phyloP scores from a whole-genome alignment of 2,797 vertebrate genomes.

The Enteromius thamalakanensis region DNA sequence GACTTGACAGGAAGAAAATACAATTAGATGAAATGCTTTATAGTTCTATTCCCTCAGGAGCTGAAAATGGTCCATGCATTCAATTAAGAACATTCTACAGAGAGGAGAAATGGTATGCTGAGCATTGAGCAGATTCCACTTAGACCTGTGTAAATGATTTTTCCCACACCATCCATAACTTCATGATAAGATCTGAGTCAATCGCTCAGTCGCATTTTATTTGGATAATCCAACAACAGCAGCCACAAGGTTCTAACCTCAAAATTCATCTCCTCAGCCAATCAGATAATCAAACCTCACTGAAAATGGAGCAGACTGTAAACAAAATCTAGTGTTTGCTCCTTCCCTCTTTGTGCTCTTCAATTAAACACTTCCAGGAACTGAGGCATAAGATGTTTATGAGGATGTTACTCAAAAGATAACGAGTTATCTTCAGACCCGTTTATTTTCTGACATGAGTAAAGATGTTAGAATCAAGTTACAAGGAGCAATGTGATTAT shows the following conservation, averaged over 20 bases:
- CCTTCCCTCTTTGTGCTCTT: slow-evolving; percentile 1
- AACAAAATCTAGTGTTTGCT: slow-evolving; percentile 9
- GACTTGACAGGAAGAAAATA: neutral
- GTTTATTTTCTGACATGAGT: neutral
- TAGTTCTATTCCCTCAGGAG: neutral
- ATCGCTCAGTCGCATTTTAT: neutral
- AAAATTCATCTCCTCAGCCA: slow-evolving; percentile 9
- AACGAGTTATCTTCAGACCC: neutral
- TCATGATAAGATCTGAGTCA: slow-evolving; percentile 26
- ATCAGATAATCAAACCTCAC: slow-evolving; percentile 33
- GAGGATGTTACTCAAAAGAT: slow-evolving; percentile 6
- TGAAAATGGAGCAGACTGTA: neutral
- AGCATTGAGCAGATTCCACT: neutral
- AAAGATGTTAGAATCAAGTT: slow-evolving; percentile 6
- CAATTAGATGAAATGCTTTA: neutral
- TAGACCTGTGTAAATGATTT: neutral
- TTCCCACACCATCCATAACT: neutral
- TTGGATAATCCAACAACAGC: slow-evolving; percentile 12
- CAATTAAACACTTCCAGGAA: slow-evolving; percentile 4
- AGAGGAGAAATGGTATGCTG: neutral
- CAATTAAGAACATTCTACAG: neutral
- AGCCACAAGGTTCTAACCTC: slow-evolving; percentile 11
- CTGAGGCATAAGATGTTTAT: slow-evolving; percentile 6
- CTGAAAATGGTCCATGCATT: neutral
- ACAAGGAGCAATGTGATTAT: neutral